Conservation (phyloP, 2,113 vertebrate species). For the Pterocles orientalis region DNA sequence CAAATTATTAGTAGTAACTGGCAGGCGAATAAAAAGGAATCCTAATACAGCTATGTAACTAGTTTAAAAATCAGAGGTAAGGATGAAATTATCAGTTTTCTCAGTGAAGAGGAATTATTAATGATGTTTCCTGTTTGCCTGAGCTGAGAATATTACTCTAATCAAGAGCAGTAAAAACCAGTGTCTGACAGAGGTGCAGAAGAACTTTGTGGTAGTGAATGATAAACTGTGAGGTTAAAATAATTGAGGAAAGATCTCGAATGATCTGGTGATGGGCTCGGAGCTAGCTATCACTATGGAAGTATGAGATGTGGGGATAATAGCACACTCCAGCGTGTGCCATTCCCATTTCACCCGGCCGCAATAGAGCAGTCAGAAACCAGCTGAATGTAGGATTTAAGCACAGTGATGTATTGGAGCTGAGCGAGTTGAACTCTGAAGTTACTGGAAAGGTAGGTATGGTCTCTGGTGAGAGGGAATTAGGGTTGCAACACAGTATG, state of each 20-base stretch:
- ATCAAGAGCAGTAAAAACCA: not conserved
- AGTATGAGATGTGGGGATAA: not conserved
- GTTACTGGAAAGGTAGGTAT: not conserved
- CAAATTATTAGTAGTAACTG: not conserved
- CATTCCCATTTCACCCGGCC: not conserved
- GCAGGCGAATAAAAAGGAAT: not conserved
- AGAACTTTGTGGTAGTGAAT: not conserved
- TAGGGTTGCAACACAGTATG: not conserved
- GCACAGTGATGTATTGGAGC: fast-evolving
- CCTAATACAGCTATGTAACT: not conserved
- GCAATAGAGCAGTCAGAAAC: not conserved
- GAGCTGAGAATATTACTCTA: not conserved
- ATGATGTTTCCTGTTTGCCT: not conserved
- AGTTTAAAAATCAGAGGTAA: not conserved
- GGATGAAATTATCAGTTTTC: fast-evolving
- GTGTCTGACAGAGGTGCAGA: not conserved
- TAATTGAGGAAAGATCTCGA: not conserved
- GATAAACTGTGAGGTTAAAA: not conserved
- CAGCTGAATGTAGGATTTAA: not conserved
- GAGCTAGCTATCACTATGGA: not conserved
- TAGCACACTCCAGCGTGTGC: not conserved
- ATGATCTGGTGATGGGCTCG: not conserved
- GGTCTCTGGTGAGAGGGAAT: not conserved
- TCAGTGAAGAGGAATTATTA: not conserved
- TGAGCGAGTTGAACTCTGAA: not conserved